A percentile compares a stretch with the other conserved stretches of the same genome.
Evolutionary conservation across 2,113 vertebrate genomes (phyloP).

Genomic region (Psammodynastes pulverulentus): DNA sequence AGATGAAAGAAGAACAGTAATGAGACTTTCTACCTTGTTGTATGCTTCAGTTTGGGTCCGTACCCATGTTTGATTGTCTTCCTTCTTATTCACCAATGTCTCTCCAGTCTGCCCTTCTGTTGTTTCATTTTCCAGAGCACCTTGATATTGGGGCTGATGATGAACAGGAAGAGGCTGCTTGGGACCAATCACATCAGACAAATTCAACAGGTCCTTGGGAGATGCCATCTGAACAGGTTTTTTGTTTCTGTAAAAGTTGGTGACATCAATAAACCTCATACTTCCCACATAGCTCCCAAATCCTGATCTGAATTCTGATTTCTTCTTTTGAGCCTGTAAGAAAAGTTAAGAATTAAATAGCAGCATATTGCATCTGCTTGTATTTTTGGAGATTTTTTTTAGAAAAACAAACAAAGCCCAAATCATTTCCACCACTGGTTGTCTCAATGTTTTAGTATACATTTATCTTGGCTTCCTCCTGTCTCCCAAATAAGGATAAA

Average conservation of each 20-base stretch:
- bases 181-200: neutral
- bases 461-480: conserved; percentile 16
- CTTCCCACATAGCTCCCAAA: neutral
- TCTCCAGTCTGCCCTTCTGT: neutral
- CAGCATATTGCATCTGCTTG: neutral
- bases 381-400: neutral
- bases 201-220: neutral
- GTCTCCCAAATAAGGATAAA: neutral
- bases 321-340: neutral
- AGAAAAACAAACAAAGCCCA: neutral
- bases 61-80: neutral
- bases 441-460: neutral
- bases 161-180: neutral
- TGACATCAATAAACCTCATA: neutral
- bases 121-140: neutral
- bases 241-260: neutral
- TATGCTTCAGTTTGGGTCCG: neutral
- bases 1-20: neutral
- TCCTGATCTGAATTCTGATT: neutral
- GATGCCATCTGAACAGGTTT: neutral
- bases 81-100: neutral
- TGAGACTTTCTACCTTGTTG: neutral
- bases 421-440: neutral
- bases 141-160: neutral
- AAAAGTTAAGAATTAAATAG: neutral